Evolutionary conservation across 2,888 invertebrate species (phyloP), one percentile per base, ranked within the genome.

Genomic region (Dicyrtomina minuta): DNA sequence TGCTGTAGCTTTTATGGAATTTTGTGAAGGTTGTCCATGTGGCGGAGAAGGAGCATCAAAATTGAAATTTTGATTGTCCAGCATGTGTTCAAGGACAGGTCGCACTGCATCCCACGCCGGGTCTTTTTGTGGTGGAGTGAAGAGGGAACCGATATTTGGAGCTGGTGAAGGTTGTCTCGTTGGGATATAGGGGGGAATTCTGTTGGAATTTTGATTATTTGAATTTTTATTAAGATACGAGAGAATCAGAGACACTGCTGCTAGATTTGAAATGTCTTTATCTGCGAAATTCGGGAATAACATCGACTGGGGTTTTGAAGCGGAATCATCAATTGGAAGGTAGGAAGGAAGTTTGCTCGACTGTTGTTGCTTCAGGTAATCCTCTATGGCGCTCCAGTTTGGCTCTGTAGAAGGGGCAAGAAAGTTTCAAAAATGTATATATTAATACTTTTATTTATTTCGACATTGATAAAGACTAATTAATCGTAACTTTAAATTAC

Each of bases 71-170:
- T 62, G 67, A 60, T 71, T 71, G 24, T 72, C 68, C 17, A 71
- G 12, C 46, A 59, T 69, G 44, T 72, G 70, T 33, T 74, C 71
- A 12, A 74, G 62, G 10, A 72, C 33, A 1, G 74, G 74, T 44
- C 70, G 71, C 22, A 72, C 68, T 1, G 74, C 53, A 43, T 69
- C 72, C 72, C 71, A 71, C 33, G 70, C 44, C n/a, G 69, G 70
- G 60, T 74, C 72, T 49, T 68, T 67, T 12, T 71, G 56, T 20
- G 74, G 74, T 6, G 74, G 71, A 27, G 71, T 70, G 24, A 53
- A 33, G 33, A 33, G 33, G 33, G 33, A 33, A 33, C 33, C 33
- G 8, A 33, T 33, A 33, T 33, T 33, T 33, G 3, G 33, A 33
- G 33, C 51, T 12, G 39, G 39, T 4, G 17, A 15, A 10, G 55